A percentile compares a stretch with the other conserved stretches of the same genome.
phyloP scores from a whole-genome alignment of 2,888 invertebrate genomes.

The Linnaemya tessellans region DNA sequence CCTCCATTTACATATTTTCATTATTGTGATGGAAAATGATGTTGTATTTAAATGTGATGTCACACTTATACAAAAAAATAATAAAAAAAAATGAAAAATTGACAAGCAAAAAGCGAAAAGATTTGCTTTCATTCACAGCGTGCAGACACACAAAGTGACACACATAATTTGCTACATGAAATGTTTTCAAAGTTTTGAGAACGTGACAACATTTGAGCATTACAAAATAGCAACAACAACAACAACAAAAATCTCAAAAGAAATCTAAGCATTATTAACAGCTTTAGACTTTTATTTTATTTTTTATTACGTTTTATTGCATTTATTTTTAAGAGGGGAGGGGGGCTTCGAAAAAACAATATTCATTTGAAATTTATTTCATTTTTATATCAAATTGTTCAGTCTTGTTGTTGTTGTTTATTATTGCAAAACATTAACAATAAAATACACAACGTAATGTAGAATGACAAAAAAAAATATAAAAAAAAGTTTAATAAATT shows the following conservation, averaged over 20 bases:
- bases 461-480: conserved; percentile 19
- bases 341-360: conserved; percentile 15
- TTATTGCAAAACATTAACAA: conserved; percentile 65
- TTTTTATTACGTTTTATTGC: conserved; percentile 21
- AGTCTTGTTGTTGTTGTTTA: conserved; percentile 17
- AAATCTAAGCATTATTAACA: conserved; percentile 42
- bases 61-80: conserved; percentile 25
- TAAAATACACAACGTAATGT: conserved; percentile 52
- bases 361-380: conserved; percentile 47
- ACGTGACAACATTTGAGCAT: conserved; percentile 60
- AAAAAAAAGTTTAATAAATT: conserved; percentile 48
- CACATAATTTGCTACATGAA: conserved; percentile 51
- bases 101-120: conserved; percentile 1
- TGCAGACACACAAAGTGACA: not conserved
- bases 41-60: conserved; percentile 54
- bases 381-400: conserved; percentile 51
- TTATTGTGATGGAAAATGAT: conserved; percentile 19
- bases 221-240: conserved; percentile 11
- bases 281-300: not conserved
- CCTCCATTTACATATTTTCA: not conserved
- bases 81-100: not conserved
- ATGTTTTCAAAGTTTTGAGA: conserved; percentile 50
- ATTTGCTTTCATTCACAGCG: conserved; percentile 42
- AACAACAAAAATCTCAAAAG: conserved; percentile 13
- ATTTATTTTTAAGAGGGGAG: not conserved